These are phyloP conservation scores for Hirtodrosophila trivittata DNA, from an alignment of 2,888 invertebrate genomes.

Conservation along the genomic window DNA sequence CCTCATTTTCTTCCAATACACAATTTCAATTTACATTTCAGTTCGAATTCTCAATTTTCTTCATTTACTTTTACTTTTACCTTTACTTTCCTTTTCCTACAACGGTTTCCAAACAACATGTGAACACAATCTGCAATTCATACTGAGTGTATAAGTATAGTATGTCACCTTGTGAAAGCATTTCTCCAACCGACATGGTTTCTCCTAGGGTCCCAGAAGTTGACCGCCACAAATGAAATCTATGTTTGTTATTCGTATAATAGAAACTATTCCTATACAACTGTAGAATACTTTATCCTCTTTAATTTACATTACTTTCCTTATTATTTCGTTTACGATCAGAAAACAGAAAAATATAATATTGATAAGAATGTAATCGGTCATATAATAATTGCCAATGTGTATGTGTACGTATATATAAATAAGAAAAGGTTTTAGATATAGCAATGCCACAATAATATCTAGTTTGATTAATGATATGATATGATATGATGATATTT, in stretches of 20 bases:
- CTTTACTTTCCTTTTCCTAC: slow-evolving; percentile 5
- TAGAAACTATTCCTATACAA: slow-evolving; percentile 10
- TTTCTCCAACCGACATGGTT: slow-evolving; percentile 60
- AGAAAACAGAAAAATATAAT: slow-evolving; percentile 12
- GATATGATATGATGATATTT: too few relatives aligned
- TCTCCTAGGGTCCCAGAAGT: slow-evolving; percentile 53
- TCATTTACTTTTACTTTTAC: slow-evolving; percentile 14
- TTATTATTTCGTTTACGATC: neutral
- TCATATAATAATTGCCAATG: slow-evolving; percentile 40
- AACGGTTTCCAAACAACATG: slow-evolving; percentile 46
- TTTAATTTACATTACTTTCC: neutral
- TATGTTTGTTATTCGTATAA: neutral
- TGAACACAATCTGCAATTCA: slow-evolving; percentile 4
- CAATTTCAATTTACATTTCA: slow-evolving; percentile 22
- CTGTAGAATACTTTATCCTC: neutral
- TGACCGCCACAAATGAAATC: slow-evolving; percentile 15
- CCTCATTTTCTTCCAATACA: slow-evolving; percentile 47
- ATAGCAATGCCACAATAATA: slow-evolving; percentile 25
- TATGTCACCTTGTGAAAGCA: slow-evolving; percentile 14
- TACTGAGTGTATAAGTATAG: neutral
- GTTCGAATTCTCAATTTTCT: slow-evolving; percentile 15
- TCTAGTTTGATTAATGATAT: slow-evolving; percentile 50
- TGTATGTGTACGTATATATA: slow-evolving; percentile 49
- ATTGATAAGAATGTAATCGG: too few relatives aligned
- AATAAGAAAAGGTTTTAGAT: slow-evolving; percentile 25